Conservation (phyloP, 2,888 invertebrate species). For the Mycalesis mineus region DNA sequence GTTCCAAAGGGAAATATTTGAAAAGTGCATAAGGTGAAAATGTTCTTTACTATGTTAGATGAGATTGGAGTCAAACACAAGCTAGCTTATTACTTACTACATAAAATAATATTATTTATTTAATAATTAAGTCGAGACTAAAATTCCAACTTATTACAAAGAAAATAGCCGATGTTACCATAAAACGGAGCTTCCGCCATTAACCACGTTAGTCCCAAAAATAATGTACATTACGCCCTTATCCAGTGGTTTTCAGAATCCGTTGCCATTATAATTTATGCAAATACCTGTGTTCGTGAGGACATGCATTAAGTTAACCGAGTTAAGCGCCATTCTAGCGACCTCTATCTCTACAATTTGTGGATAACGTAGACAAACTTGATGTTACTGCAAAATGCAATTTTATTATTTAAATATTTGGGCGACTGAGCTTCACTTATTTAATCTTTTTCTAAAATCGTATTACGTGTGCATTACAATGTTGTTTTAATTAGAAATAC, state of each 20-base stretch:
- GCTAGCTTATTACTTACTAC: too few relatives aligned
- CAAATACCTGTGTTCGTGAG: conserved; percentile 23
- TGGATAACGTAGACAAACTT: conserved; percentile 15
- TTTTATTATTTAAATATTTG: conserved; percentile 1
- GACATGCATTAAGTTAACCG: conserved; percentile 21
- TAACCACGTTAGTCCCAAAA: conserved; percentile 1
- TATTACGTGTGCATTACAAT: background rate
- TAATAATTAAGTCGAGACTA: too few relatives aligned
- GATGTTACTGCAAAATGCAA: conserved; percentile 8
- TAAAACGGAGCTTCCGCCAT: background rate
- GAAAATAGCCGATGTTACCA: background rate
- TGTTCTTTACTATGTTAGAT: too few relatives aligned
- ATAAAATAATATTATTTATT: too few relatives aligned
- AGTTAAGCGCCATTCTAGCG: conserved; percentile 17
- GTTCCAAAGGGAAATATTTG: too few relatives aligned
- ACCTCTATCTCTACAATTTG: conserved; percentile 20
- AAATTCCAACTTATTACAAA: background rate
- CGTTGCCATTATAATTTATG: conserved; percentile 22
- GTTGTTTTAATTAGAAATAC: too few relatives aligned
- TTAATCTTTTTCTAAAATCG: too few relatives aligned
- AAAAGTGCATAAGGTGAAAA: too few relatives aligned
- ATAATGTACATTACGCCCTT: conserved; percentile 13
- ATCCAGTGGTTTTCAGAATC: conserved; percentile 20
- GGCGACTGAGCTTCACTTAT: background rate
- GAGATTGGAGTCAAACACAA: too few relatives aligned